Evolutionary conservation across 2,113 vertebrate species (phyloP).

Genomic region (Vireo altiloquus): DNA sequence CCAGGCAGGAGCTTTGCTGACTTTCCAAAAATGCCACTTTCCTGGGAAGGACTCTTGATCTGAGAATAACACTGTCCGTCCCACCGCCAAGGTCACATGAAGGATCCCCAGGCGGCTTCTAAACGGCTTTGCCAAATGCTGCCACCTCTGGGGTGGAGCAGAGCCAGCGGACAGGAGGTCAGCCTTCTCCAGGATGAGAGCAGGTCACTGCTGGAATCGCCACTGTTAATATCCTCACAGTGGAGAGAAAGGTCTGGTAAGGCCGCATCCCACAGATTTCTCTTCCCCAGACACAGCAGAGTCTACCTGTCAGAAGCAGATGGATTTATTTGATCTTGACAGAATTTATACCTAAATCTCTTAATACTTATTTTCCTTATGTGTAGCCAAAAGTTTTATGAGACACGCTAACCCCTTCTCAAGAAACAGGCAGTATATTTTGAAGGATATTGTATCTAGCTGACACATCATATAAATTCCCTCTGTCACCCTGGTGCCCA

Average conservation of each 20-base stretch:
- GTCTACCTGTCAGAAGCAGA: background rate
- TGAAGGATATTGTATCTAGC: slow-evolving; percentile 7
- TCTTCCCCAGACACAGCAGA: background rate
- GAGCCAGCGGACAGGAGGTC: background rate
- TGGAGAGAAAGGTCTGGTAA: background rate
- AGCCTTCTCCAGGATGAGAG: background rate
- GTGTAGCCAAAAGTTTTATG: slow-evolving; percentile 37
- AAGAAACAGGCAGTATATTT: slow-evolving; percentile 35
- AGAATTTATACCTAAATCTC: slow-evolving; percentile 49
- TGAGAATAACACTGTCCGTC: background rate
- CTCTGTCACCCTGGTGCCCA: background rate
- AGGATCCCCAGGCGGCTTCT: background rate
- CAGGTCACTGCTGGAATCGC: background rate
- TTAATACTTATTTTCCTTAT: slow-evolving; percentile 42
- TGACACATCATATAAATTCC: slow-evolving; percentile 19
- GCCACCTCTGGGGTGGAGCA: background rate
- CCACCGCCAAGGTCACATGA: background rate
- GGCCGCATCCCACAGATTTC: background rate
- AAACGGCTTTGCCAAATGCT: background rate
- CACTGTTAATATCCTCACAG: background rate
- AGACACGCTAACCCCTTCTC: slow-evolving; percentile 12
- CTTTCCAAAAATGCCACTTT: background rate
- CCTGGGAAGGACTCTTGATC: background rate
- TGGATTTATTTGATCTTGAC: slow-evolving; percentile 18
- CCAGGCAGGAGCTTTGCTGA: background rate